A percentile compares a stretch with the other conserved stretches of the same genome.
Evolutionary conservation across 2,888 invertebrate species (phyloP).

Genomic region (Hipparchia sbordonii): DNA sequence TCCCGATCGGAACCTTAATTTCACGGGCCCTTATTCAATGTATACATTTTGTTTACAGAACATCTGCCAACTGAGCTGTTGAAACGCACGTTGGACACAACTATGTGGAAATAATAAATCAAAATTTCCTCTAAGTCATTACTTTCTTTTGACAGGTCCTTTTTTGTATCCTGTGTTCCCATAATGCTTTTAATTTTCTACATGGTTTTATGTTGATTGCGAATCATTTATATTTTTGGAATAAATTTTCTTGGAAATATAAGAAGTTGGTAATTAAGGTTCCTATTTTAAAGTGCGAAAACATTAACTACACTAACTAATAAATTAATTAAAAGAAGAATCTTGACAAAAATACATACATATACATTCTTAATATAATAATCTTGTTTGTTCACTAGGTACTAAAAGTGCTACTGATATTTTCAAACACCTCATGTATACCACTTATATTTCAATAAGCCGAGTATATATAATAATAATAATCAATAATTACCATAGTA

Average conservation of each 20-base stretch:
- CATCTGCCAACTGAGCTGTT: slow-evolving; percentile 77
- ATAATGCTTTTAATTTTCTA: slow-evolving; percentile 75
- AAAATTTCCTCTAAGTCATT: slow-evolving; percentile 77
- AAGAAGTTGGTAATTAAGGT: slow-evolving; percentile 78
- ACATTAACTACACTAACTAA: slow-evolving; percentile 28
- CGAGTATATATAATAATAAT: slow-evolving; percentile 16
- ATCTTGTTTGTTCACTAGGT: slow-evolving; percentile 20
- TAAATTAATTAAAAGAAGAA: neutral
- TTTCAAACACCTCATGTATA: slow-evolving; percentile 23
- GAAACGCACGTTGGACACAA: slow-evolving; percentile 81
- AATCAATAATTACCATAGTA: slow-evolving; percentile 15
- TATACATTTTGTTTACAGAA: slow-evolving; percentile 81
- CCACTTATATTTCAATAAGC: slow-evolving; percentile 21
- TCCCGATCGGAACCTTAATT: slow-evolving; percentile 83
- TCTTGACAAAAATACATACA: slow-evolving; percentile 5
- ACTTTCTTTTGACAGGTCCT: slow-evolving; percentile 80
- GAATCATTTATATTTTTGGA: slow-evolving; percentile 80
- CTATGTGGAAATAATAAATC: slow-evolving; percentile 83
- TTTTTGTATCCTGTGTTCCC: slow-evolving; percentile 68
- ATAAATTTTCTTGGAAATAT: slow-evolving; percentile 80
- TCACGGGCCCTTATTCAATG: slow-evolving; percentile 68
- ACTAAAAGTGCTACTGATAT: slow-evolving; percentile 17
- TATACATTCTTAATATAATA: slow-evolving; percentile 16
- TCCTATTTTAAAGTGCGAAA: slow-evolving; percentile 57
- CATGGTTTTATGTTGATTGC: slow-evolving; percentile 80